phyloP scores from a whole-genome alignment of 2,888 invertebrate species.

The Cloeon dipterum region DNA sequence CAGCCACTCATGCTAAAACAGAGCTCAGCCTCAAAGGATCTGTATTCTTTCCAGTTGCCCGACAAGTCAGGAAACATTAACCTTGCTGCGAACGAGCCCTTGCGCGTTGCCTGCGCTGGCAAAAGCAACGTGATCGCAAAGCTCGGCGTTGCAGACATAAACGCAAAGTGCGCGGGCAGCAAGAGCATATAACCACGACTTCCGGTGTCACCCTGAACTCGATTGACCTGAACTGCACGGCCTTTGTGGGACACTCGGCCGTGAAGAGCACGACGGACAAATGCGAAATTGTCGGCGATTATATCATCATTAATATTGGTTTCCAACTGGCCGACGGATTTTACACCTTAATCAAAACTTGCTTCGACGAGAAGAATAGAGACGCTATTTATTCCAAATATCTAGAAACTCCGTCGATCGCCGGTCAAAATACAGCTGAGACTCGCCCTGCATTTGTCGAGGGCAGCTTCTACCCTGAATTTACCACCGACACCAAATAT shows the following conservation, averaged over 20 bases:
- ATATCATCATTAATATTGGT: not conserved
- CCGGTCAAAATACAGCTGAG: not conserved
- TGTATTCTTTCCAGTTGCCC: not conserved
- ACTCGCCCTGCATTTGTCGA: not conserved
- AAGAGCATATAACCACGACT: not conserved
- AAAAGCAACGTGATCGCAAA: not conserved
- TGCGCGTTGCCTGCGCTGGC: not conserved
- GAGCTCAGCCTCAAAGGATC: not conserved
- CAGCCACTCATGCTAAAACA: not conserved
- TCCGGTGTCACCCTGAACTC: not conserved
- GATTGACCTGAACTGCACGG: not conserved
- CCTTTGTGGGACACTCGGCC: not conserved
- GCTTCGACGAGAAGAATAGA: not conserved
- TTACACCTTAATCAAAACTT: not conserved
- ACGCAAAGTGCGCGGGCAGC: not conserved
- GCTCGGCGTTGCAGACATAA: not conserved
- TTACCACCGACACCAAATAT: not conserved
- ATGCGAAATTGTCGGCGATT: not conserved
- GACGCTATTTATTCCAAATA: not conserved
- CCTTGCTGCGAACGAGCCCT: not conserved
- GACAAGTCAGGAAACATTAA: not conserved
- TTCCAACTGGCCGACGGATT: not conserved
- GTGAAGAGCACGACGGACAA: not conserved
- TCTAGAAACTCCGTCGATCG: not conserved
- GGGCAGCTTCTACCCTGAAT: not conserved